These are phyloP conservation scores for Lontra canadensis DNA, from an alignment of 2,113 vertebrate species.

Conservation along the genomic window DNA sequence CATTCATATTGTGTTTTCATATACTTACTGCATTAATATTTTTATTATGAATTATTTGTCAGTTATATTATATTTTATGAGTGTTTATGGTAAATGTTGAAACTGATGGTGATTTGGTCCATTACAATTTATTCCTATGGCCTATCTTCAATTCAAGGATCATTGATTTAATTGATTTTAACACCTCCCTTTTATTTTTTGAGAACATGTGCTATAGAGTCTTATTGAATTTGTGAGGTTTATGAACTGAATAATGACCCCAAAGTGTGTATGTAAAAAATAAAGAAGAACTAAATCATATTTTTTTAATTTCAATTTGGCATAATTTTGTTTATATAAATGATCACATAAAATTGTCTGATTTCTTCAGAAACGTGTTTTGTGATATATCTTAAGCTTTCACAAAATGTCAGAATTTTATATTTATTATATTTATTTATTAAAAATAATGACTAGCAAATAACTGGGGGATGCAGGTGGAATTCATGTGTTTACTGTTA, in stretches of 20 bases:
- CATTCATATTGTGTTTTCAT: not conserved
- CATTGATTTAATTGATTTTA: slow-evolving; percentile 38
- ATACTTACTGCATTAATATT: not conserved
- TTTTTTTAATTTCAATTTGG: not conserved
- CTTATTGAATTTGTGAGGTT: not conserved
- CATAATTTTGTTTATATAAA: not conserved
- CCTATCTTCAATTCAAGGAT: not conserved
- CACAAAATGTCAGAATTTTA: not conserved
- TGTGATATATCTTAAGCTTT: not conserved
- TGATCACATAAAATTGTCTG: not conserved
- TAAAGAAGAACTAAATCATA: not conserved
- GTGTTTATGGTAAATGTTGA: not conserved
- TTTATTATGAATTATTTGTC: not conserved
- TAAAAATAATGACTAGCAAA: not conserved
- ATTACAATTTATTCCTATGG: not conserved
- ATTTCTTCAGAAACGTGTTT: not conserved
- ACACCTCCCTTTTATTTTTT: slow-evolving; percentile 2
- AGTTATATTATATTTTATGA: not conserved
- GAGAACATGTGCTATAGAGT: not conserved
- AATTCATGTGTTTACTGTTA: not conserved
- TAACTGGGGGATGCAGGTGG: not conserved
- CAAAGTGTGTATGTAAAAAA: not conserved
- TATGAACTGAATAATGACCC: not conserved
- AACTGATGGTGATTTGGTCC: not conserved
- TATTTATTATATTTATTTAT: not conserved